phyloP scores from a whole-genome alignment of 2,797 vertebrate genomes.

The Helarctos malayanus region DNA sequence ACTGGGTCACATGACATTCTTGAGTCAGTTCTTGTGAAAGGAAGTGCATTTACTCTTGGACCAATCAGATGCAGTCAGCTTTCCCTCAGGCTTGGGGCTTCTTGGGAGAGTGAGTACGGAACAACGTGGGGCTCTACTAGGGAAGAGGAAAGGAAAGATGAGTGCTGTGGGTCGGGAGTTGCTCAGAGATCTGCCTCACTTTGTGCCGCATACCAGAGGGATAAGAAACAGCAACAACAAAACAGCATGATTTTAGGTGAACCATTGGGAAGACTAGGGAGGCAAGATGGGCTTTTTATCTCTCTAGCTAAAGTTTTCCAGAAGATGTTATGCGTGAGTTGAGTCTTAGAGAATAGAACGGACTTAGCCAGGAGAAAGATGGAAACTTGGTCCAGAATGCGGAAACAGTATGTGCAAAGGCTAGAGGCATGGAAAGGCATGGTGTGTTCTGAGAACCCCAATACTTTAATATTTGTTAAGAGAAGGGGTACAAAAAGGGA shows the following conservation, averaged over 20 bases:
- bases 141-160: not conserved
- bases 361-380: constrained; percentile 5
- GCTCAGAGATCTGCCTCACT: not conserved
- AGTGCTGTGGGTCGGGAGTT: not conserved
- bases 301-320: not conserved
- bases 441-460: not conserved
- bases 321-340: not conserved
- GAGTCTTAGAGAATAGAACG: constrained; percentile 5
- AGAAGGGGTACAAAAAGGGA: not conserved
- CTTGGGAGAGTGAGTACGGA: not conserved
- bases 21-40: not conserved
- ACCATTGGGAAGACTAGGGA: not conserved
- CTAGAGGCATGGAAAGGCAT: not conserved
- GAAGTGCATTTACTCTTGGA: not conserved
- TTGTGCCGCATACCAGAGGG: not conserved
- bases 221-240: not conserved
- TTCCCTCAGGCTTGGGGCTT: not conserved
- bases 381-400: not conserved
- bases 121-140: not conserved
- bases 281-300: not conserved
- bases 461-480: not conserved
- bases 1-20: constrained; percentile 33
- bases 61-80: not conserved
- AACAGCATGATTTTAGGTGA: not conserved
- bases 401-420: not conserved